Evolutionary conservation across 2,113 vertebrate genomes (phyloP), one percentile per base, ranked within the genome.

Genomic region (Periophthalmodon schlosseri): DNA sequence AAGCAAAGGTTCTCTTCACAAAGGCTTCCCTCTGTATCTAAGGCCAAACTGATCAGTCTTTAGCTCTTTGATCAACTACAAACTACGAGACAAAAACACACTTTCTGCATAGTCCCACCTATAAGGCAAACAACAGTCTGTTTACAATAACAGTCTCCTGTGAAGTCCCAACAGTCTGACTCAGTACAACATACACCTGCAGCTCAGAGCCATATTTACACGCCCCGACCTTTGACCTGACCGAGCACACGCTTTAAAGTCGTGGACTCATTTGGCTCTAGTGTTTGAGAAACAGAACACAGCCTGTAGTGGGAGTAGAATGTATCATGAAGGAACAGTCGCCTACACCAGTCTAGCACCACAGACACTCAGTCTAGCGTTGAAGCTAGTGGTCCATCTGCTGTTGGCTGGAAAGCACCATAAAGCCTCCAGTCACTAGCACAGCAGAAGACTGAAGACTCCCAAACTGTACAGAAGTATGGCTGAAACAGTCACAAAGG

Each of bases 281-380:
- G 23, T 16, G 70, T 76, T 79, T 81, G 54, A 76, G 67, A 65
- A 54, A 84, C 57, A 83, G 66, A 56, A 71, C 46, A 77, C 80
- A 81, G 84, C 80, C 87, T 81, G 83, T 57, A 70, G 87, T 86
- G 84, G 87, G 88, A n/a, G 77, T 74, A 54, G 57, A 58, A 79
- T 46, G 78, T 75, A 86, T 68, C 68, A 76, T 36, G 78, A 76
- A 79, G 72, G 78, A 85, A 91, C 86, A 84, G 83, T 84, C 85
- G 84, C 91, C 89, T 84, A 86, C 85, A 85, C 81, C 73, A 75
- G 87, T 90, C 90, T 93, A 91, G 90, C 90, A 91, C 91, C 90
- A 83, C 88, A 87, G 90, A 90, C 64, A 85, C 86, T 83, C 57
- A 75, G 87, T 90, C 88, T 88, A 88, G 84, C 77, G 76, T 49